These are phyloP conservation scores for Octodon degus DNA, from an alignment of 2,113 vertebrate species.

Conservation along the genomic window DNA sequence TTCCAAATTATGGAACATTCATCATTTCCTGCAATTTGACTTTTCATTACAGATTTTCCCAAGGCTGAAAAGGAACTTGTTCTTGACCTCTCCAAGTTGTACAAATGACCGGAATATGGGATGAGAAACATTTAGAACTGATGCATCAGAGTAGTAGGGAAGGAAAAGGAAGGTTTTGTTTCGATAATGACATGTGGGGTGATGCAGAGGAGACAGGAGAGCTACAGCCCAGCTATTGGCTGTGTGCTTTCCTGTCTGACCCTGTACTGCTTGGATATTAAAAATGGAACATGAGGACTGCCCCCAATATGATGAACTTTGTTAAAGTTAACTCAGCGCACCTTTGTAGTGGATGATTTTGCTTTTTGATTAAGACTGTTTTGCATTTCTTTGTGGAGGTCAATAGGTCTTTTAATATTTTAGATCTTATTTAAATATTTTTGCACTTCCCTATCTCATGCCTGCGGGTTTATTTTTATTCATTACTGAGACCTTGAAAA, in stretches of 20 bases:
- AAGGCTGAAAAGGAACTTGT: not conserved
- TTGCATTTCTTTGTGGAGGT: slow-evolving; percentile 67
- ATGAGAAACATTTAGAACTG: not conserved
- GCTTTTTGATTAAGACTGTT: slow-evolving; percentile 60
- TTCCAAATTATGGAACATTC: not conserved
- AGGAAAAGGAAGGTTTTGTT: not conserved
- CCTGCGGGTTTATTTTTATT: slow-evolving; percentile 71
- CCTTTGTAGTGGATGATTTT: slow-evolving; percentile 36
- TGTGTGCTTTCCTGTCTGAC: not conserved
- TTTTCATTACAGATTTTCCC: slow-evolving; percentile 32
- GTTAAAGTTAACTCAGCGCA: not conserved
- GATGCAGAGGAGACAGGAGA: not conserved
- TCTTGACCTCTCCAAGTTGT: not conserved
- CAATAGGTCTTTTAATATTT: slow-evolving; percentile 69
- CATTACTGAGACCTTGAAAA: slow-evolving; percentile 33
- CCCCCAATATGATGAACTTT: not conserved
- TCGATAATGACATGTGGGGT: not conserved
- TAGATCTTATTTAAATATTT: slow-evolving; percentile 65
- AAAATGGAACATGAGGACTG: not conserved
- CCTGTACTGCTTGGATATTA: not conserved
- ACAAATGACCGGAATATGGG: not conserved
- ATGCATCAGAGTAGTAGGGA: not conserved
- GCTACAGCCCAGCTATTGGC: not conserved
- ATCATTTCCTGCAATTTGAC: slow-evolving; percentile 20
- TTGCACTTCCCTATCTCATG: slow-evolving; percentile 43